Evolutionary conservation across 2,113 vertebrate genomes (phyloP).

Genomic region (Grantiella picta): DNA sequence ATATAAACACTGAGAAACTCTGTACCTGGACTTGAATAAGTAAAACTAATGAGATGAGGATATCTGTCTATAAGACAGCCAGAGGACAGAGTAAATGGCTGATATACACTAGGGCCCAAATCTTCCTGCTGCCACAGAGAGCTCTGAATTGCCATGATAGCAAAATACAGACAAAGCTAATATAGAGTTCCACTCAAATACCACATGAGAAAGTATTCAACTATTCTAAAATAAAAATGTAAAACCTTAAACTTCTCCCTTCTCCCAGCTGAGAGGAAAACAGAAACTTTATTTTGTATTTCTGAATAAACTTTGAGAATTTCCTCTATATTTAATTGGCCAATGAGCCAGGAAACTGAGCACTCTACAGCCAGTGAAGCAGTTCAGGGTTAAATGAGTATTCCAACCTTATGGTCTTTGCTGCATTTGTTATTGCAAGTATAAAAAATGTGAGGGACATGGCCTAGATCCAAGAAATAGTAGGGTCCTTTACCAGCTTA

Average conservation of each 20-base stretch:
- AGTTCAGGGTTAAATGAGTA: not conserved
- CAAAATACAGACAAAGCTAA: not conserved
- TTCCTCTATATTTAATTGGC: not conserved
- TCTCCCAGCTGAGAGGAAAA: not conserved
- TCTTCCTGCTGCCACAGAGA: not conserved
- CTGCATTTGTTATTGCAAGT: not conserved
- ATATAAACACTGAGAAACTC: not conserved
- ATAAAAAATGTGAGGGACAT: not conserved
- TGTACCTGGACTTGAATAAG: not conserved
- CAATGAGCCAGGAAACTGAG: not conserved
- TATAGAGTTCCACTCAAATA: not conserved
- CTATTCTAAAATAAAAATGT: not conserved
- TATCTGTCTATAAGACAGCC: not conserved
- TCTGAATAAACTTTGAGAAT: not conserved
- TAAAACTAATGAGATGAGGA: not conserved
- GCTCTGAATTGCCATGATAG: not conserved
- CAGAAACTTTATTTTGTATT: not conserved
- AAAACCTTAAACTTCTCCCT: not conserved
- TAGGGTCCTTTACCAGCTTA: not conserved
- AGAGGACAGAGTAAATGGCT: not conserved
- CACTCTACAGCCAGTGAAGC: not conserved
- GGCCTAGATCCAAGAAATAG: not conserved
- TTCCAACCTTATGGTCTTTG: not conserved
- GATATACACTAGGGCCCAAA: not conserved
- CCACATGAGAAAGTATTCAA: not conserved